Evolutionary conservation across 2,797 vertebrate genomes (phyloP).

Genomic region (Cyprinella venusta): DNA sequence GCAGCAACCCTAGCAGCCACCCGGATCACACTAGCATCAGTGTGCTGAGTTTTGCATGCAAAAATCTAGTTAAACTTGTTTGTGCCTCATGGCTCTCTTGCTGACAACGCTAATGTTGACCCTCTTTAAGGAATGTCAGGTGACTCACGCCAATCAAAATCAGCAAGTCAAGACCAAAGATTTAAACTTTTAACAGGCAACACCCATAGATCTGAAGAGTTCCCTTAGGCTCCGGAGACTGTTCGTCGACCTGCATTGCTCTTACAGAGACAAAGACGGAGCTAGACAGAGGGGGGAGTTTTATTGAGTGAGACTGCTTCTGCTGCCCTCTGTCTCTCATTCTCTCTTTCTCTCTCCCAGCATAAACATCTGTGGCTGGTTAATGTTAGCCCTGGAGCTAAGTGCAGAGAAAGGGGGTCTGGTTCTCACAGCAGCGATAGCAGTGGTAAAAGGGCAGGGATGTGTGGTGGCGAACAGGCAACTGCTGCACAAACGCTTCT

Average conservation of each 20-base stretch:
- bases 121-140: slow-evolving; percentile 67
- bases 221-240: slow-evolving; percentile 70
- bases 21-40: not conserved
- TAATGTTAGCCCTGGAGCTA: slow-evolving; percentile 86
- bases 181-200: slow-evolving; percentile 71
- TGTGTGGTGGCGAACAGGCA: slow-evolving; percentile 72
- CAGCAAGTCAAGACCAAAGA: slow-evolving; percentile 67
- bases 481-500: slow-evolving; percentile 63
- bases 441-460: slow-evolving; percentile 80
- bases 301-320: slow-evolving; percentile 80
- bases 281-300: slow-evolving; percentile 68
- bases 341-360: slow-evolving; percentile 62
- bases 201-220: slow-evolving; percentile 75
- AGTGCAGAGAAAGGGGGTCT: slow-evolving; percentile 82
- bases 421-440: slow-evolving; percentile 80
- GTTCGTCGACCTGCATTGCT: slow-evolving; percentile 35
- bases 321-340: slow-evolving; percentile 65
- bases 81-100: slow-evolving; percentile 56
- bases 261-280: slow-evolving; percentile 56
- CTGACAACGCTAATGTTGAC: slow-evolving; percentile 41
- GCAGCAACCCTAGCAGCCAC: not conserved
- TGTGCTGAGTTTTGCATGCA: not conserved
- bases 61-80: slow-evolving; percentile 39
- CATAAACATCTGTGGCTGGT: slow-evolving; percentile 83
- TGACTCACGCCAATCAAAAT: slow-evolving; percentile 69